Evolutionary conservation across 2,888 invertebrate species (phyloP).

Genomic region (Drosophila lutescens): DNA sequence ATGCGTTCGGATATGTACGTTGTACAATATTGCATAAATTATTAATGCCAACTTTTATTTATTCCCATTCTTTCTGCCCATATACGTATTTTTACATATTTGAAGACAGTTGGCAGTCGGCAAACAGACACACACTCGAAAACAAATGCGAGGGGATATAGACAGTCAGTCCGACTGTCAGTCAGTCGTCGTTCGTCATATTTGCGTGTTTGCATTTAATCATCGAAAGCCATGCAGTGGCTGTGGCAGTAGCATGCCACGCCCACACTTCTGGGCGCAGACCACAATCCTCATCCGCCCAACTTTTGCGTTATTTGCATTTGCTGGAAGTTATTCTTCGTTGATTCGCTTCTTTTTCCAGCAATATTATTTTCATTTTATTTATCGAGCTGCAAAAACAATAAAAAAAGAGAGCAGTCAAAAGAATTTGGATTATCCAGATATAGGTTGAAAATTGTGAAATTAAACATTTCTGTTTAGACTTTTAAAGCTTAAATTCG

Average conservation of each 20-base stretch:
- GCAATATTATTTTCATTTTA: conserved; percentile 49
- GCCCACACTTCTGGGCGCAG: conserved; percentile 17
- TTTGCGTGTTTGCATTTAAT: conserved; percentile 81
- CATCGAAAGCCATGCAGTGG: conserved; percentile 75
- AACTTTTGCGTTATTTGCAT: conserved; percentile 45
- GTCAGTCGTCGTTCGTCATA: conserved; percentile 70
- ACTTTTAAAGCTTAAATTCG: background rate
- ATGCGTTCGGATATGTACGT: conserved; percentile 50
- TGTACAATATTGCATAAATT: conserved; percentile 74
- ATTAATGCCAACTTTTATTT: conserved; percentile 77
- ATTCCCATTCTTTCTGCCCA: conserved; percentile 36
- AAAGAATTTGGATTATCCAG: conserved; percentile 31
- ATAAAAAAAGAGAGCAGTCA: conserved; percentile 7
- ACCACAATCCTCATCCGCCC: conserved; percentile 14
- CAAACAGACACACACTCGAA: conserved; percentile 50
- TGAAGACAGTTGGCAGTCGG: conserved; percentile 76
- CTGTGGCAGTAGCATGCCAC: conserved; percentile 28
- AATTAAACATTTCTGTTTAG: background rate
- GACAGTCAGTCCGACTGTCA: conserved; percentile 48
- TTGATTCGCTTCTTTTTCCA: conserved; percentile 10
- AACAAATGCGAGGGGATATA: conserved; percentile 26
- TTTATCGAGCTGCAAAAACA: conserved; percentile 21
- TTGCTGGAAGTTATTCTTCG: conserved; percentile 36
- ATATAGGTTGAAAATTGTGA: background rate
- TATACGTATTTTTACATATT: conserved; percentile 66